Conservation (phyloP, 2,113 vertebrate genomes). For the Salminus brasiliensis region DNA sequence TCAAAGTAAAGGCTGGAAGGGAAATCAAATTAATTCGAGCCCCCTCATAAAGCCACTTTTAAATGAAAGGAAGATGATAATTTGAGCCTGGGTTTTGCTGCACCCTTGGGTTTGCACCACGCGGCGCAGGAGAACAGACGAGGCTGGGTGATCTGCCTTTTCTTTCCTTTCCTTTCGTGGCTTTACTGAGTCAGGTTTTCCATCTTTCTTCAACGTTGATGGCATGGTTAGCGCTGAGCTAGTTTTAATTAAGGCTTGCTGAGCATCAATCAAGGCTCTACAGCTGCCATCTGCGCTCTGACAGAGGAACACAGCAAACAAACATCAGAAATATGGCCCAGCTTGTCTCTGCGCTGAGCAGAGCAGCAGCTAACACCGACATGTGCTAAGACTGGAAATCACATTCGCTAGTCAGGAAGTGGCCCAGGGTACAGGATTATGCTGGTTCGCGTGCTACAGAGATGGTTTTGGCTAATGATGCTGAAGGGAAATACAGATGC, state of each 20-base stretch:
- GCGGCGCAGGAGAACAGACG: background rate
- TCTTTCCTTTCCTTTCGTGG: conserved; percentile 30
- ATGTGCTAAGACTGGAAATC: conserved; percentile 19
- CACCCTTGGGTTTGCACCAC: conserved; percentile 18
- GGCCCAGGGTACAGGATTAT: background rate
- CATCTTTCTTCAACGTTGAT: conserved; percentile 45
- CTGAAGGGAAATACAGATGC: too few species aligned
- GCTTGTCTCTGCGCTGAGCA: conserved; percentile 17
- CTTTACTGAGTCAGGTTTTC: conserved; percentile 15
- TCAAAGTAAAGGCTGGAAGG: conserved; percentile 74
- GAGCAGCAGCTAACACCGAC: conserved; percentile 18
- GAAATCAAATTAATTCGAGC: conserved; percentile 66
- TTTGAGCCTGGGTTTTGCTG: conserved; percentile 38
- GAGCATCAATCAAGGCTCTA: conserved; percentile 77
- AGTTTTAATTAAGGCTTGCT: conserved; percentile 78
- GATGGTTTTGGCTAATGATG: conserved; percentile 9
- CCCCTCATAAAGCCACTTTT: conserved; percentile 54
- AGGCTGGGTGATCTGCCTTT: background rate
- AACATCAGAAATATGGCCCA: conserved; percentile 68
- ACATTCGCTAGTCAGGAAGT: background rate
- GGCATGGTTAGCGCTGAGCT: conserved; percentile 63
- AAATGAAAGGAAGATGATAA: conserved; percentile 46
- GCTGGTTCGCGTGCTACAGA: background rate
- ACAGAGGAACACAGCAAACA: conserved; percentile 67
- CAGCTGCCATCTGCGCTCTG: conserved; percentile 74